Percentiles rank a stretch among this genome's conserved stretches.
Evolutionary conservation across 2,113 vertebrate genomes (phyloP).

Genomic region (Triplophysa dalaica): DNA sequence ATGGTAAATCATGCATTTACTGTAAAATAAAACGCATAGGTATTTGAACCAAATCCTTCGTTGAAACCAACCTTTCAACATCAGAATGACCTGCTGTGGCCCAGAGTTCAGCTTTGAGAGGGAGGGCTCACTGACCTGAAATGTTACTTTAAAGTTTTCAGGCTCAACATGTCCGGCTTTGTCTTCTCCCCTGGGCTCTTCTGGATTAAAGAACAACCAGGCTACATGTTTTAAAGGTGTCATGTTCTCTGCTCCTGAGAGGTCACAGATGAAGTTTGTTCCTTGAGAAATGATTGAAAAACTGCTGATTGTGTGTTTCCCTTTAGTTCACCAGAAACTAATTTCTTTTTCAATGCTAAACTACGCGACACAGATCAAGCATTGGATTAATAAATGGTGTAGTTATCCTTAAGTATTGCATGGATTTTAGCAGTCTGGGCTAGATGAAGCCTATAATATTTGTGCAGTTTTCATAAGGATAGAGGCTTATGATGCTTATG

Average conservation of each 20-base stretch:
- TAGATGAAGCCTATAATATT: not conserved
- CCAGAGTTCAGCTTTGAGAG: slow-evolving; percentile 38
- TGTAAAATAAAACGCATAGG: no score
- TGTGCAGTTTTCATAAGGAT: slow-evolving; percentile 55
- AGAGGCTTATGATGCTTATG: slow-evolving; percentile 27
- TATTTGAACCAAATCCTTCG: no score
- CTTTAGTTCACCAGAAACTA: not conserved
- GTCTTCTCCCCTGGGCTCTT: slow-evolving; percentile 11
- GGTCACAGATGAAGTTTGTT: not conserved
- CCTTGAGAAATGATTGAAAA: not conserved
- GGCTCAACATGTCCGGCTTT: slow-evolving; percentile 28
- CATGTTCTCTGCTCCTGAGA: slow-evolving; percentile 11
- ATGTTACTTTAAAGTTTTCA: slow-evolving; percentile 33
- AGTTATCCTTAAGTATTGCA: not conserved
- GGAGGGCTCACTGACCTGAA: slow-evolving; percentile 26
- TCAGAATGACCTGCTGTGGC: slow-evolving; percentile 33
- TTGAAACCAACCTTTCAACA: slow-evolving; percentile 44
- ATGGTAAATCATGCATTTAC: no score
- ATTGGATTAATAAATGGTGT: not conserved
- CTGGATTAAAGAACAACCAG: slow-evolving; percentile 18
- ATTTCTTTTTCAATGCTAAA: no score
- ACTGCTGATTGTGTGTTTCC: not conserved
- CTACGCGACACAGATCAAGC: not conserved
- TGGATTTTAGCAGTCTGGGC: not conserved
- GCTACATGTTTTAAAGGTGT: slow-evolving; percentile 8